A percentile compares a stretch with the other conserved stretches of the same genome.
Evolutionary conservation across 1,140 invertebrate genomes (phyloP).

Genomic region (Drosophila eugracilis): DNA sequence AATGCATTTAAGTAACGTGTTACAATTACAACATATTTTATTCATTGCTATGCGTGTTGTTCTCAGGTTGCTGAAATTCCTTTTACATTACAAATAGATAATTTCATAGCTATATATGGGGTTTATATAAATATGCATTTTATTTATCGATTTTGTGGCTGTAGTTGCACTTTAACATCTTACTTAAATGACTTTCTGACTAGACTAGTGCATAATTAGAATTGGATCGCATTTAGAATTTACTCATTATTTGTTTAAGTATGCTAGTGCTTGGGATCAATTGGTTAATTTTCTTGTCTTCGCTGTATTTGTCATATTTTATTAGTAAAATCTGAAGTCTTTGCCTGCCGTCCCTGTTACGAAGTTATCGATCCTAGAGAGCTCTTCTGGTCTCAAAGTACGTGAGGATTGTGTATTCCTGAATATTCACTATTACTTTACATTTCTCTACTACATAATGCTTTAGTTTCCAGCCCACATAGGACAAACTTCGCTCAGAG

Average conservation of each 20-base stretch:
- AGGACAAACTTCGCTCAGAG: conserved; percentile 7
- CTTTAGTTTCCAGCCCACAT: neutral
- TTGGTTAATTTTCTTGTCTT: conserved; percentile 18
- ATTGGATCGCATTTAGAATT: conserved; percentile 70
- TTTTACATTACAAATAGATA: conserved; percentile 47
- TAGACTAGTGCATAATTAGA: conserved; percentile 74
- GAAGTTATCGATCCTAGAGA: conserved; percentile 29
- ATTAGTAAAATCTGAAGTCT: conserved; percentile 16
- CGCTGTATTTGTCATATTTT: conserved; percentile 14
- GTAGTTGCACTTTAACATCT: conserved; percentile 65
- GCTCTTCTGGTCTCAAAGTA: conserved; percentile 5
- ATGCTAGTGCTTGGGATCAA: conserved; percentile 46
- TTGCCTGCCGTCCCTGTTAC: conserved; percentile 4
- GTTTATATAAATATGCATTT: conserved; percentile 44
- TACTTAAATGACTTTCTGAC: conserved; percentile 78
- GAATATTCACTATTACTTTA: conserved; percentile 12
- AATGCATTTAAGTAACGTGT: conserved; percentile 83
- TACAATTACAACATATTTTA: conserved; percentile 63
- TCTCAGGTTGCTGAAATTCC: conserved; percentile 72
- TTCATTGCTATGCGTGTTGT: conserved; percentile 39
- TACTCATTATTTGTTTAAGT: conserved; percentile 40
- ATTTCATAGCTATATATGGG: conserved; percentile 56
- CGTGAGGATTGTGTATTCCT: neutral
- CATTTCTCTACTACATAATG: conserved; percentile 1
- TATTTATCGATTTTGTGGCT: conserved; percentile 57